Evolutionary conservation across 2,888 invertebrate genomes (phyloP).

Genomic region (Chaitophorus viminalis): DNA sequence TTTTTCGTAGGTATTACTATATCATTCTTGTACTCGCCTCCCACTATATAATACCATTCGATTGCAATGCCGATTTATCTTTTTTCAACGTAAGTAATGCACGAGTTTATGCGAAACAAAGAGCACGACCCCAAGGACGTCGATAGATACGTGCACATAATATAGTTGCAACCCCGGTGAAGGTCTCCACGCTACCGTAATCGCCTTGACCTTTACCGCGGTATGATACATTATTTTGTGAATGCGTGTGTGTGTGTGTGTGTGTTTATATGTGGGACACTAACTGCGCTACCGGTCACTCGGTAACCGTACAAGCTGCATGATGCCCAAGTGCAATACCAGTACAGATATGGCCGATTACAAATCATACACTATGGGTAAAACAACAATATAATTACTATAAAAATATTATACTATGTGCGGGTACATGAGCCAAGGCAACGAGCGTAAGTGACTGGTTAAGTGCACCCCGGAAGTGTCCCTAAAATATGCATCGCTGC

Average conservation of each 20-base stretch:
- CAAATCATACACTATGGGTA: no score
- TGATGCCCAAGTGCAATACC: neutral
- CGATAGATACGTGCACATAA: neutral
- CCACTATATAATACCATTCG: neutral
- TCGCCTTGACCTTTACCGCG: slow-evolving; percentile 27
- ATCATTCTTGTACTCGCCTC: neutral
- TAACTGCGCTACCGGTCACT: no score
- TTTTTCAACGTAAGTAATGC: slow-evolving; percentile 1
- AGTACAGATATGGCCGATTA: neutral
- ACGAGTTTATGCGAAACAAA: neutral
- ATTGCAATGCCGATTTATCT: neutral
- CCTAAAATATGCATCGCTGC: no score
- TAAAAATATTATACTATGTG: no score
- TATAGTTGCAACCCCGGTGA: slow-evolving; percentile 25
- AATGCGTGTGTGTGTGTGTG: no score
- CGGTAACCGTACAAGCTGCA: neutral
- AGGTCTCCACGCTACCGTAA: slow-evolving; percentile 3
- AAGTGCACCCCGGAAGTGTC: neutral
- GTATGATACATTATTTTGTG: neutral
- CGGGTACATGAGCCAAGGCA: no score
- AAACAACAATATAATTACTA: no score
- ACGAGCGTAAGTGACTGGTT: no score
- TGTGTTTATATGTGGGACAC: no score
- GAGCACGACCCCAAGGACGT: slow-evolving; percentile 18
- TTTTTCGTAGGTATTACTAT: no score